Conservation (phyloP, 2,113 vertebrate genomes). For the Heloderma charlesbogerti region DNA sequence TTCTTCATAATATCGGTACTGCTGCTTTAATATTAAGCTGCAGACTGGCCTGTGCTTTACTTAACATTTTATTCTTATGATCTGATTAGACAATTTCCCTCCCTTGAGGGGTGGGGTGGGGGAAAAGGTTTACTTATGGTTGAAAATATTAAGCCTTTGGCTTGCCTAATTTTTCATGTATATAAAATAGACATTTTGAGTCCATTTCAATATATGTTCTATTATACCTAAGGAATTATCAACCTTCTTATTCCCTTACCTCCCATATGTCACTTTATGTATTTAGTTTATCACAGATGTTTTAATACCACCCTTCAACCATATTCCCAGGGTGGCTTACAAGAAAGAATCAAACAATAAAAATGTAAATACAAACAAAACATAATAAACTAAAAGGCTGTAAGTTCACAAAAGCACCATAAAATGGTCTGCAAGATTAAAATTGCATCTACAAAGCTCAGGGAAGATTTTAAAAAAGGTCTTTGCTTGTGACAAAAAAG, state of each 20-base stretch:
- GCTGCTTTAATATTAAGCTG: slow-evolving; percentile 67
- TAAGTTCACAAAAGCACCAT: background rate
- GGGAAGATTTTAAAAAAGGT: background rate
- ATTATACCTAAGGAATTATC: background rate
- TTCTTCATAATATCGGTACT: slow-evolving; percentile 52
- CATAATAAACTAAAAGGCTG: background rate
- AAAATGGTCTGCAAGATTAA: background rate
- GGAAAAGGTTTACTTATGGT: slow-evolving; percentile 49
- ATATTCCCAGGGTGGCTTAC: background rate
- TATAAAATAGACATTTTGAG: slow-evolving; percentile 8
- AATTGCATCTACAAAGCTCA: background rate
- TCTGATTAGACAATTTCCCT: slow-evolving; percentile 50
- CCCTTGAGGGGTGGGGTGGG: background rate
- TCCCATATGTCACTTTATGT: background rate
- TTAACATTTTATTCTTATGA: slow-evolving; percentile 62
- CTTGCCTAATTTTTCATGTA: background rate
- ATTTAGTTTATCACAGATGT: background rate
- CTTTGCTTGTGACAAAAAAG: background rate
- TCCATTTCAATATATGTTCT: slow-evolving; percentile 20
- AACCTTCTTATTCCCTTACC: background rate
- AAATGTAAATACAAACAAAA: background rate
- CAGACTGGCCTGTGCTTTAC: slow-evolving; percentile 62
- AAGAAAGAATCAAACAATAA: background rate
- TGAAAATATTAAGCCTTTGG: slow-evolving; percentile 36
- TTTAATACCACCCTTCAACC: background rate